Base-by-base conservation (phyloP, 2,888 invertebrate species). In the Catonia carolina region DNA sequence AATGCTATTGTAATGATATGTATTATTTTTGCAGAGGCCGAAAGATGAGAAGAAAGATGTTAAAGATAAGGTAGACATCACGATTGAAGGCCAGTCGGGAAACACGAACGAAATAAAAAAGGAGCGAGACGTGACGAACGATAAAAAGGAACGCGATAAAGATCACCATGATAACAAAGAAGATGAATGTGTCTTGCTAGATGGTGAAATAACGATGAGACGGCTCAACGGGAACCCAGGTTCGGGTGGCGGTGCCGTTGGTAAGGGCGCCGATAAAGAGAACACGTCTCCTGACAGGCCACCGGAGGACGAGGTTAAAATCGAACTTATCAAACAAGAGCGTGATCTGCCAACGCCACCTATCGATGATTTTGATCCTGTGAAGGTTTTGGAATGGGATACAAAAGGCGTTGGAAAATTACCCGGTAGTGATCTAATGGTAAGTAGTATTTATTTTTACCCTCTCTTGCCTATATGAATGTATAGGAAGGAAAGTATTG, bases 371-470 rank as follows among this genome's bases (percentile, higher is more conserved):
- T 72, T 72, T 66, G 80, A 72, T 69, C 76, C 69, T 68, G 75
- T 72, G 67, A 83, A 76, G 74, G 81, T 76, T 72, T 75, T 89
- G 53, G 75, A 79, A 48, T 89, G 89, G 89, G 81, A 79, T 59
- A 53, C 54, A 2, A 83, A 85, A 62, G 84, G 84, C 1, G 75
- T 86, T 49, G 87, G 85, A 1, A 75, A 77, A 23, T 73, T 88
- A 42, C 83, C 82, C 42, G 85, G 85, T 6, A 86, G 85, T 64
- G 69, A 69, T 53, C 64, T 75, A 18, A 73, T 74, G 71, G 74
- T 74, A 65, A 15, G 42, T 36, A 12, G 2, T 2, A 6, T 52
- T 2, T 35, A 47, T 52, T 2, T 15, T 47, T 22, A 42, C 8
- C 5, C 22, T 45, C 3, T 18, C n/a, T n/a, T n/a, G n/a, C n/a